Conservation (phyloP, 1,140 invertebrate genomes). For the Caenorhabditis latens region DNA sequence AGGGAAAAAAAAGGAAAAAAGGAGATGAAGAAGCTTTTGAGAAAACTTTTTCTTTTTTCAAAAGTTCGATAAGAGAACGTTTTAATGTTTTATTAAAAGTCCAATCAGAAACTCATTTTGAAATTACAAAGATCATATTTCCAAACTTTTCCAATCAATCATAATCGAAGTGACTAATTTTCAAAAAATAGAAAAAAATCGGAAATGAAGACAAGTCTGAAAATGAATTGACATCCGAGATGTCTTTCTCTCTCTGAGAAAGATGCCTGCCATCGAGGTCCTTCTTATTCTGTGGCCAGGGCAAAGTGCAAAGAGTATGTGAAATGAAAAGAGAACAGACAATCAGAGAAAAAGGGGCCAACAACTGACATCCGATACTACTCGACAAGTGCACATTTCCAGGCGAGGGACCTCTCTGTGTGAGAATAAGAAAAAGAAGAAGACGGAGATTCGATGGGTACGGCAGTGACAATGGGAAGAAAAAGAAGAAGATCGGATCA, state of each 20-base stretch:
- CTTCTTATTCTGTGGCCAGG: background rate
- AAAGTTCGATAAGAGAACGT: slow-evolving; percentile 5
- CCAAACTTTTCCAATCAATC: background rate
- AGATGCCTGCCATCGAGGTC: slow-evolving; percentile 27
- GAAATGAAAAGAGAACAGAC: slow-evolving; percentile 46
- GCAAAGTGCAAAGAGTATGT: slow-evolving; percentile 49
- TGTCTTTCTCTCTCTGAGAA: slow-evolving; percentile 21
- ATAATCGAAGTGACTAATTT: too few species aligned
- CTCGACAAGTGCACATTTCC: slow-evolving; percentile 55
- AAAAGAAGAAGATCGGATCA: slow-evolving; percentile 36
- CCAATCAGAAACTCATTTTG: too few species aligned
- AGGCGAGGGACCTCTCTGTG: slow-evolving; percentile 35
- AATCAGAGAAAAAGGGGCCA: slow-evolving; percentile 49
- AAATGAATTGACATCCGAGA: slow-evolving; percentile 55
- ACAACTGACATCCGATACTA: slow-evolving; percentile 55
- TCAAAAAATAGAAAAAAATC: background rate
- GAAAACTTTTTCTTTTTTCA: background rate
- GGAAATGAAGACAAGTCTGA: slow-evolving; percentile 37
- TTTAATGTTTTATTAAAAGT: background rate
- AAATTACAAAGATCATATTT: too few species aligned
- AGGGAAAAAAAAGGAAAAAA: background rate
- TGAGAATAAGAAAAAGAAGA: slow-evolving; percentile 31
- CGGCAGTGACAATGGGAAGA: slow-evolving; percentile 43
- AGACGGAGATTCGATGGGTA: slow-evolving; percentile 46
- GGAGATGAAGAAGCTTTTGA: background rate